These are phyloP conservation scores for Caradrina clavipalpis DNA, from an alignment of 2,888 invertebrate species.

Conservation along the genomic window DNA sequence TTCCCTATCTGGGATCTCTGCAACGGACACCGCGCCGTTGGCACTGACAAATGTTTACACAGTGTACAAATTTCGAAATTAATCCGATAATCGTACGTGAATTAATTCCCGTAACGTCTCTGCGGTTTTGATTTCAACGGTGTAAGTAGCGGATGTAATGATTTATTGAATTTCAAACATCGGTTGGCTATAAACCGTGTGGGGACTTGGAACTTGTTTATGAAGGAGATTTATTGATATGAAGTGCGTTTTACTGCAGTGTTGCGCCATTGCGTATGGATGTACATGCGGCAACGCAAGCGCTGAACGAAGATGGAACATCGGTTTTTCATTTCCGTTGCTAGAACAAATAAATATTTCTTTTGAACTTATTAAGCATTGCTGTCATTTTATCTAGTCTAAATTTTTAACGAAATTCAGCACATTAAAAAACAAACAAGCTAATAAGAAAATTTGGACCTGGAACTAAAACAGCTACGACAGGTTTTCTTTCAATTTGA, in stretches of 20 bases:
- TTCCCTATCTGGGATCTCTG: slow-evolving; percentile 88
- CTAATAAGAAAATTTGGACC: background rate
- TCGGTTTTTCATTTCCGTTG: slow-evolving; percentile 42
- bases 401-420: background rate
- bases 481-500: background rate
- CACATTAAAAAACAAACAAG: no score
- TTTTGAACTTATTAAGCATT: slow-evolving; percentile 28
- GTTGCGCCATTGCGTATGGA: slow-evolving; percentile 74
- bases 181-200: slow-evolving; percentile 79
- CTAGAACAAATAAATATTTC: slow-evolving; percentile 21
- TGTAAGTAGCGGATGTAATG: slow-evolving; percentile 85
- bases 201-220: slow-evolving; percentile 80
- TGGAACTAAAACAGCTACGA: background rate
- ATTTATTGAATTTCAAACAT: slow-evolving; percentile 86
- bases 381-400: background rate
- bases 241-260: slow-evolving; percentile 75
- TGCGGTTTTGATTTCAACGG: slow-evolving; percentile 75
- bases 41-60: slow-evolving; percentile 88
- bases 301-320: slow-evolving; percentile 52
- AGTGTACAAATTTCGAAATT: slow-evolving; percentile 86
- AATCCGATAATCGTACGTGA: slow-evolving; percentile 81
- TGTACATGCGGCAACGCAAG: slow-evolving; percentile 61
- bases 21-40: slow-evolving; percentile 78
- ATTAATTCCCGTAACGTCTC: slow-evolving; percentile 72
- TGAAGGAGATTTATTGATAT: slow-evolving; percentile 82